Conservation (phyloP, 2,113 vertebrate genomes). For the Labrus mixtus region DNA sequence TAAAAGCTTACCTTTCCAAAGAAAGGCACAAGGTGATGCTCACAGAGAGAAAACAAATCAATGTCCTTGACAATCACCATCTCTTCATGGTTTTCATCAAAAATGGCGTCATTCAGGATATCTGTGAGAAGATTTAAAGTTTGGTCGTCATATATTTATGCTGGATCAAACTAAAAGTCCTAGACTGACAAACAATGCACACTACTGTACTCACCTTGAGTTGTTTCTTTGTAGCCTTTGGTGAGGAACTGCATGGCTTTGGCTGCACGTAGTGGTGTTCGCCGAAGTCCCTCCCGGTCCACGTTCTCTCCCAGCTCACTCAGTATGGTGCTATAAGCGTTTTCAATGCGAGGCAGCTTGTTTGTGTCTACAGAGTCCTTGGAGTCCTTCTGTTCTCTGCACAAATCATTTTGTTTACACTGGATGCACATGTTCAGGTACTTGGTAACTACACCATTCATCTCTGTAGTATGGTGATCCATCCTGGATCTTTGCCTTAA, state of each 20-base stretch:
- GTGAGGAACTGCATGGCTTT: slow-evolving; percentile 83
- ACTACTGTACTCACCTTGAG: slow-evolving; percentile 55
- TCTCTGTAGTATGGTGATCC: slow-evolving; percentile 28
- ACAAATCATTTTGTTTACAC: not conserved
- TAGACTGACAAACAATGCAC: too few relatives aligned
- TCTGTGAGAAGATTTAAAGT: slow-evolving; percentile 44
- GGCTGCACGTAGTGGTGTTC: slow-evolving; percentile 77
- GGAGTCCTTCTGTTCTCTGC: slow-evolving; percentile 8
- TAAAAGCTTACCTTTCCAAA: slow-evolving; percentile 72
- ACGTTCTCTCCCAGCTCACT: slow-evolving; percentile 76
- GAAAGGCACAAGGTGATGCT: slow-evolving; percentile 79
- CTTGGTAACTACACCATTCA: not conserved
- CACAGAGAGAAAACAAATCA: slow-evolving; percentile 76
- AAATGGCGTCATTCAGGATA: slow-evolving; percentile 75
- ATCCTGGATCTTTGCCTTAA: slow-evolving; percentile 1
- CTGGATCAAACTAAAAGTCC: too few relatives aligned
- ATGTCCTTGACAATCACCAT: slow-evolving; percentile 78
- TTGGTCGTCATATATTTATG: too few relatives aligned
- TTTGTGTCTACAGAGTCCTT: not conserved
- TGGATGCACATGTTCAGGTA: slow-evolving; percentile 6
- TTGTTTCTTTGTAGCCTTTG: slow-evolving; percentile 78
- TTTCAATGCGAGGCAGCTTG: slow-evolving; percentile 48
- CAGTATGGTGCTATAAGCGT: slow-evolving; percentile 73
- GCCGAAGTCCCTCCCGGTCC: slow-evolving; percentile 71
- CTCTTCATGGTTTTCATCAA: slow-evolving; percentile 79